Evolutionary conservation across 1,140 invertebrate genomes (phyloP).

Genomic region (Anthonomus grandis): DNA sequence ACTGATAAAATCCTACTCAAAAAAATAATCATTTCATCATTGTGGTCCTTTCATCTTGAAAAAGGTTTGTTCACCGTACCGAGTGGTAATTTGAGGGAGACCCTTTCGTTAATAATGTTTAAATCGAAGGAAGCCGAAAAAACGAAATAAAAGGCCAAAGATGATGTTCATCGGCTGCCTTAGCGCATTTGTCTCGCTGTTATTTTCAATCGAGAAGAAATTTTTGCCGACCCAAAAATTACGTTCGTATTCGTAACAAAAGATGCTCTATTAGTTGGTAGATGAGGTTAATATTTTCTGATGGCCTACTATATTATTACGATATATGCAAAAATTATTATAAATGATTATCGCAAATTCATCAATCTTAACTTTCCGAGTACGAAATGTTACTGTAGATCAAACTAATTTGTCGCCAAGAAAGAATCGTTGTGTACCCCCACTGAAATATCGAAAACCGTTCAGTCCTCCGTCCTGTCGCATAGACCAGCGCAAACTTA

Average conservation of each 20-base stretch:
- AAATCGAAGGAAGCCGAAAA: constrained; percentile 13
- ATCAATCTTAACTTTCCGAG: too few relatives aligned
- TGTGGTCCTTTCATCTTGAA: too few relatives aligned
- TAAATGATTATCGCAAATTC: too few relatives aligned
- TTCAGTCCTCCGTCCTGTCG: too few relatives aligned
- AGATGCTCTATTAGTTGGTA: constrained; percentile 9
- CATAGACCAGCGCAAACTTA: too few relatives aligned
- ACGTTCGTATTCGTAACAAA: constrained; percentile 19
- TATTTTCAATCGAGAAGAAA: constrained; percentile 23
- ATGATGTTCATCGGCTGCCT: constrained; percentile 10
- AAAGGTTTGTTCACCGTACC: constrained; percentile 1
- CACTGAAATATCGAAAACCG: too few relatives aligned
- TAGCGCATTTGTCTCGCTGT: constrained; percentile 25
- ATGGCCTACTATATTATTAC: constrained; percentile 16
- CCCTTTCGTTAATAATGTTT: constrained; percentile 17
- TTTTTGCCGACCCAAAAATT: constrained; percentile 22
- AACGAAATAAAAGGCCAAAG: constrained; percentile 8
- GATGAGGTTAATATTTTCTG: constrained; percentile 6
- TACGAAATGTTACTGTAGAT: too few relatives aligned
- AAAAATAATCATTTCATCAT: neutral
- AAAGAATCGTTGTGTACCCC: too few relatives aligned
- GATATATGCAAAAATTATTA: too few relatives aligned
- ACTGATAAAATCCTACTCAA: too few relatives aligned
- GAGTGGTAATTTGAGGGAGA: constrained; percentile 17
- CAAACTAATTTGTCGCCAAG: too few relatives aligned